phyloP scores from a whole-genome alignment of 2,888 invertebrate species.

The Tenthredo scrophulariae region DNA sequence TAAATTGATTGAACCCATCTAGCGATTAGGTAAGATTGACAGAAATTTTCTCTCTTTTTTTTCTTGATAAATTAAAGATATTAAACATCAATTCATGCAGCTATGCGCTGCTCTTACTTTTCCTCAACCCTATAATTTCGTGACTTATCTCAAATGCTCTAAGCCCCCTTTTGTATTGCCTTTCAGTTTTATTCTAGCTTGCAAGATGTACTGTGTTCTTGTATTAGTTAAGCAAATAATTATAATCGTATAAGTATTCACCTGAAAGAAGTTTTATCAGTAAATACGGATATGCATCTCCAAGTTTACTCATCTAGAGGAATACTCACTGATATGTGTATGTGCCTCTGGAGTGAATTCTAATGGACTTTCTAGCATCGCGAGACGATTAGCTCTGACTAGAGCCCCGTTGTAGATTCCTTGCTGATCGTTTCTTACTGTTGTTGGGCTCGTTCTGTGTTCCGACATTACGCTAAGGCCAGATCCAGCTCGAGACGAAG shows the following conservation, averaged over 20 bases:
- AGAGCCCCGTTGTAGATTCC: conserved; percentile 63
- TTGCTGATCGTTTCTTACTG: conserved; percentile 66
- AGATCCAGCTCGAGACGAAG: conserved; percentile 81
- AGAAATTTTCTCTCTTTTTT: background rate
- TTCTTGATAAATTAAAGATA: background rate
- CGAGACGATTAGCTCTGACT: conserved; percentile 61
- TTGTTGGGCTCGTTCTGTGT: conserved; percentile 73
- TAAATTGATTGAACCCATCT: background rate
- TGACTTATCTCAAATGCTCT: background rate
- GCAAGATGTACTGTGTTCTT: background rate
- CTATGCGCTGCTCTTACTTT: background rate
- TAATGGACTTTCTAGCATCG: conserved; percentile 64
- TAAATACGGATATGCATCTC: background rate
- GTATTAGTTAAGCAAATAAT: background rate
- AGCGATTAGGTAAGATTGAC: background rate
- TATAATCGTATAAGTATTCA: background rate
- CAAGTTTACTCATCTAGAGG: background rate
- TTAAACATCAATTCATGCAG: background rate
- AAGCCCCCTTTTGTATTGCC: background rate
- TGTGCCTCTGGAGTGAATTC: conserved; percentile 65
- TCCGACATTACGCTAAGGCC: conserved; percentile 80
- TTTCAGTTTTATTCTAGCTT: background rate
- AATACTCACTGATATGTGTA: conserved; percentile 61
- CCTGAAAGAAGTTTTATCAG: background rate
- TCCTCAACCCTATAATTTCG: background rate